A percentile compares a stretch with the other conserved stretches of the same genome.
These are phyloP conservation scores for Hozukius guyotensis DNA, from an alignment of 2,797 vertebrate species.

Conservation along the genomic window DNA sequence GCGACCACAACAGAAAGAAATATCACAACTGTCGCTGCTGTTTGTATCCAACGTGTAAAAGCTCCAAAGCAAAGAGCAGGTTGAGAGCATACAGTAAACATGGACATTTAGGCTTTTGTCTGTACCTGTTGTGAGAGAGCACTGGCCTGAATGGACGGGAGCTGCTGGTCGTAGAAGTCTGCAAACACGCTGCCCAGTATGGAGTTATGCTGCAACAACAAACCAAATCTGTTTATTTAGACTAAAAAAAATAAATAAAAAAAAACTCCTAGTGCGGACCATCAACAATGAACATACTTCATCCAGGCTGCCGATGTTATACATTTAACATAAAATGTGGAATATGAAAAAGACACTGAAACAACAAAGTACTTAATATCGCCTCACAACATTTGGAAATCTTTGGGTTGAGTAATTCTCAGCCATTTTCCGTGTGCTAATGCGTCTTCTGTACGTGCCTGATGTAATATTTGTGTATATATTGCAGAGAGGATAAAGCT, in stretches of 20 bases:
- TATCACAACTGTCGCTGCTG: background rate
- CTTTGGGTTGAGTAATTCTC: background rate
- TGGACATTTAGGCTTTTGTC: background rate
- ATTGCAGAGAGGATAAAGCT: background rate
- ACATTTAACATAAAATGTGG: conserved; percentile 19
- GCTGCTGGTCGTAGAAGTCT: conserved; percentile 96
- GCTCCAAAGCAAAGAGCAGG: background rate
- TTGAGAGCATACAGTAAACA: background rate
- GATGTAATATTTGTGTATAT: background rate
- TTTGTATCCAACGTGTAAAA: background rate
- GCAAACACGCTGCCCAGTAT: conserved; percentile 92
- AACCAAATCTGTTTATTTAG: conserved; percentile 22
- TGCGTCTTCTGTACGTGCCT: background rate
- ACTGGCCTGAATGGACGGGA: conserved; percentile 92
- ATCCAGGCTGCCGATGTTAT: background rate
- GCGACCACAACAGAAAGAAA: conserved; percentile 17
- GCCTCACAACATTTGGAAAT: conserved; percentile 1
- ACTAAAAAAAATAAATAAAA: background rate
- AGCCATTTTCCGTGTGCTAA: background rate
- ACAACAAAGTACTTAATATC: conserved; percentile 1
- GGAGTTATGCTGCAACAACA: conserved; percentile 89
- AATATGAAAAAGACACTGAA: conserved; percentile 11
- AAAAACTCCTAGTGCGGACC: background rate
- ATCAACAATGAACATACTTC: background rate
- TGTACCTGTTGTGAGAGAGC: conserved; percentile 94